Percentiles rank a stretch among this genome's conserved stretches.
Conservation (phyloP, 2,797 vertebrate species). For the Mus minutoides region DNA sequence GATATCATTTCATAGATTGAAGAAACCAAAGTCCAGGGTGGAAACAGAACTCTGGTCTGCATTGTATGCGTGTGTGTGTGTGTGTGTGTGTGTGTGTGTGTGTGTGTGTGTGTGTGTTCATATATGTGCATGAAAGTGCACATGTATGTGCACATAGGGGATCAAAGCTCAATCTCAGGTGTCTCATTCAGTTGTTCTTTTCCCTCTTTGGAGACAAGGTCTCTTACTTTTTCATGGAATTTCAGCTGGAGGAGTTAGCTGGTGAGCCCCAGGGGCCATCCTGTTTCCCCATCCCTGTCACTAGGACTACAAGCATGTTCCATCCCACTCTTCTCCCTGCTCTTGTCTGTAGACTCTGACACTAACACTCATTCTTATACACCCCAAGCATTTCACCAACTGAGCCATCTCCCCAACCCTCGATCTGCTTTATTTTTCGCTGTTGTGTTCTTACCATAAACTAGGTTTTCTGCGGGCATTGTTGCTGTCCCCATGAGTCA, state of each 20-base stretch:
- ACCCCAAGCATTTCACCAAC: background rate
- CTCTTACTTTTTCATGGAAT: background rate
- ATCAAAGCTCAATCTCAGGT: background rate
- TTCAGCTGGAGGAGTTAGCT: background rate
- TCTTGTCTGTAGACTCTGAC: background rate
- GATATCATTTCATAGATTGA: background rate
- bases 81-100: background rate
- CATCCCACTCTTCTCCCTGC: too few species aligned
- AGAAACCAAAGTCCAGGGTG: background rate
- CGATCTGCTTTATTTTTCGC: background rate
- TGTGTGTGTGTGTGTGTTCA: background rate
- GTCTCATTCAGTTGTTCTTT: background rate
- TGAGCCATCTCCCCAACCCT: background rate
- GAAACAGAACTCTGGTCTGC: background rate
- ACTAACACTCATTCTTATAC: background rate
- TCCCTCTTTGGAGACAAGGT: background rate
- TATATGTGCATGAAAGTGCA: background rate
- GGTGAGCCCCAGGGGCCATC: background rate
- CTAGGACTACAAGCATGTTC: background rate
- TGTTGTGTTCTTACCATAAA: fast-evolving
- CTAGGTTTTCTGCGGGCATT: background rate
- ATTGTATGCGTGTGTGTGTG: background rate
- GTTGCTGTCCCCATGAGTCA: fast-evolving
- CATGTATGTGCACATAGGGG: too few species aligned
- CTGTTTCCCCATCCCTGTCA: background rate